Evolutionary conservation across 2,113 vertebrate species (phyloP).

Genomic region (Mirza zaza): DNA sequence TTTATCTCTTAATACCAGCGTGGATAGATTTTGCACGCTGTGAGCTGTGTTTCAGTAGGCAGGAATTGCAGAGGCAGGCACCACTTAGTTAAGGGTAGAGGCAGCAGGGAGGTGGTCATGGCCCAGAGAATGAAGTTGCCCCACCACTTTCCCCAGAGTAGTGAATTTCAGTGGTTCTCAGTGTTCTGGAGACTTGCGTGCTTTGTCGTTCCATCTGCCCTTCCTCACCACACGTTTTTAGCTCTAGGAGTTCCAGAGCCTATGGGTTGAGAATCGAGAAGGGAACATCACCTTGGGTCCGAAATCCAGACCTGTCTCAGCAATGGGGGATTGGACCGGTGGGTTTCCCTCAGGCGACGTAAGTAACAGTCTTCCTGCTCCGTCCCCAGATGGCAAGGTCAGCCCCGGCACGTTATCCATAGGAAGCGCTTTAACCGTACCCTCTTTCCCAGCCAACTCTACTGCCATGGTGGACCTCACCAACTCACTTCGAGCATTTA

Average conservation of each 20-base stretch:
- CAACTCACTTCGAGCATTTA: conserved; percentile 89
- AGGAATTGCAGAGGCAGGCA: neutral
- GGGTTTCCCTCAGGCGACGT: conserved; percentile 77
- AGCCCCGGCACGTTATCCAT: conserved; percentile 87
- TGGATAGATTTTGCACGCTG: neutral
- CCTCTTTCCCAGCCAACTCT: conserved; percentile 86
- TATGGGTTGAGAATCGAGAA: conserved; percentile 79
- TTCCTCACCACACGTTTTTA: conserved; percentile 80
- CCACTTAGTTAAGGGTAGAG: neutral
- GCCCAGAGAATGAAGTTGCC: conserved; percentile 8
- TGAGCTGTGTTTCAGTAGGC: neutral
- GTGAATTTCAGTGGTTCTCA: neutral
- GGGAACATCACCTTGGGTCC: conserved; percentile 79
- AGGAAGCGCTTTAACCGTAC: conserved; percentile 87
- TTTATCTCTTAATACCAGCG: neutral
- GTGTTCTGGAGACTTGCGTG: conserved; percentile 53
- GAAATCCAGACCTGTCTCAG: conserved; percentile 77
- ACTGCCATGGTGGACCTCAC: conserved; percentile 89
- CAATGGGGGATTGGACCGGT: conserved; percentile 78
- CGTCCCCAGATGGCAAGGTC: conserved; percentile 89
- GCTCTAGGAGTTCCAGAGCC: conserved; percentile 80
- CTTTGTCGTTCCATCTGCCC: conserved; percentile 63
- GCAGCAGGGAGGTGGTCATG: conserved; percentile 1
- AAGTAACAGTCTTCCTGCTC: conserved; percentile 81
- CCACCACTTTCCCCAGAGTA: conserved; percentile 5